A percentile compares a stretch with the other conserved stretches of the same genome.
phyloP scores from a whole-genome alignment of 2,888 invertebrate genomes.

The Amphipyra tragopoginis region DNA sequence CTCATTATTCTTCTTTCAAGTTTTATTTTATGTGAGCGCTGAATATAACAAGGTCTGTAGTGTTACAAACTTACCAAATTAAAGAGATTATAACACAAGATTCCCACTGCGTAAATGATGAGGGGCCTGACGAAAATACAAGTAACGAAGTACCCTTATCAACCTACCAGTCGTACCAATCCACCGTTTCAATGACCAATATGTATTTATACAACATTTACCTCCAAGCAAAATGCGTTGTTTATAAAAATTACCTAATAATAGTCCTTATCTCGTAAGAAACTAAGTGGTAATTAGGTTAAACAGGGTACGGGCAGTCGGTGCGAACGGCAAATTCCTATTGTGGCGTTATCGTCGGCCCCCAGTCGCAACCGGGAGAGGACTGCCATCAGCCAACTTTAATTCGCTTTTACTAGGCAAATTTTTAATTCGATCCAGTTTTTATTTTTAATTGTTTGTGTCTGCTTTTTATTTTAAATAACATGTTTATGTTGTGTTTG shows the following conservation, averaged over 20 bases:
- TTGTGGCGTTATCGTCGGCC: conserved; percentile 84
- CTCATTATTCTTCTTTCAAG: too few relatives aligned
- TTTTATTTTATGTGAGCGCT: too few relatives aligned
- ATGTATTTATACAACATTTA: conserved; percentile 50
- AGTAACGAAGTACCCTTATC: conserved; percentile 43
- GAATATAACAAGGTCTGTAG: not conserved
- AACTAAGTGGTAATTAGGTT: conserved; percentile 79
- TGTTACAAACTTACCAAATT: not conserved
- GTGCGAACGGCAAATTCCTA: conserved; percentile 82
- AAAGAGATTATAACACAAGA: not conserved
- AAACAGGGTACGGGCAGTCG: conserved; percentile 74
- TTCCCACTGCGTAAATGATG: conserved; percentile 1
- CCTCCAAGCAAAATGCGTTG: conserved; percentile 48
- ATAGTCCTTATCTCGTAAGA: conserved; percentile 68
- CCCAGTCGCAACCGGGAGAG: conserved; percentile 75
- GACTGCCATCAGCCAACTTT: conserved; percentile 79
- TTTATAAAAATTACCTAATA: conserved; percentile 69
- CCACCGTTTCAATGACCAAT: conserved; percentile 44
- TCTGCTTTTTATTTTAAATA: conserved; percentile 21
- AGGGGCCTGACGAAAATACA: conserved; percentile 23
- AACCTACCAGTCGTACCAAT: conserved; percentile 28
- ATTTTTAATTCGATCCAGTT: conserved; percentile 82
- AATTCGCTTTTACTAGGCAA: conserved; percentile 82
- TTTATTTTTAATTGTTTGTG: conserved; percentile 54
- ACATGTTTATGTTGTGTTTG: conserved; percentile 11